Evolutionary conservation across 2,888 invertebrate species (phyloP).

Genomic region (Magallana nippona): DNA sequence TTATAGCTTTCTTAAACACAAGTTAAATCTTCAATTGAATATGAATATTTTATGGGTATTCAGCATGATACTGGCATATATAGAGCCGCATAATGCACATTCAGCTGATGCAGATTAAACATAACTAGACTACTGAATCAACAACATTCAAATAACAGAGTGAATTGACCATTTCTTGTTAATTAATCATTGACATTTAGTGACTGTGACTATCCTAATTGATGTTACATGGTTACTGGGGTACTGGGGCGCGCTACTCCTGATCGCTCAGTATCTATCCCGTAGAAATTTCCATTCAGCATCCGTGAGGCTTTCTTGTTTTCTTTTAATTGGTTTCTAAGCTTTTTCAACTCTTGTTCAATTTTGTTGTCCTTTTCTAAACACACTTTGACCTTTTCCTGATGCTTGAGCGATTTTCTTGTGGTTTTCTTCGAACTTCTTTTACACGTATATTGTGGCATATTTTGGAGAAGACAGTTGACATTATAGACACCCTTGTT

Average conservation of each 20-base stretch:
- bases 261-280: constrained; percentile 21
- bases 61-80: too few relatives aligned
- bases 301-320: neutral
- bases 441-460: neutral
- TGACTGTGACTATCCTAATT: too few relatives aligned
- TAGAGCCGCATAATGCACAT: too few relatives aligned
- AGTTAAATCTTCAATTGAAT: too few relatives aligned
- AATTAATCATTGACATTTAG: too few relatives aligned
- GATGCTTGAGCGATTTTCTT: neutral
- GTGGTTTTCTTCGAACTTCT: neutral
- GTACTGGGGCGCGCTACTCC: constrained; percentile 35
- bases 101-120: too few relatives aligned
- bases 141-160: too few relatives aligned
- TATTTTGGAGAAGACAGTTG: neutral
- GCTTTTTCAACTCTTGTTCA: constrained; percentile 3
- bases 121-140: too few relatives aligned
- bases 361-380: neutral
- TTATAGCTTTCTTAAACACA: too few relatives aligned
- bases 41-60: too few relatives aligned
- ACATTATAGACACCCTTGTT: constrained; percentile 27
- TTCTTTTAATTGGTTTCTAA: constrained; percentile 21
- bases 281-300: neutral
- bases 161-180: too few relatives aligned
- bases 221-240: neutral
- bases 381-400: neutral